Evolutionary conservation across 2,113 vertebrate species (phyloP).

Genomic region (Bubo scandiacus): DNA sequence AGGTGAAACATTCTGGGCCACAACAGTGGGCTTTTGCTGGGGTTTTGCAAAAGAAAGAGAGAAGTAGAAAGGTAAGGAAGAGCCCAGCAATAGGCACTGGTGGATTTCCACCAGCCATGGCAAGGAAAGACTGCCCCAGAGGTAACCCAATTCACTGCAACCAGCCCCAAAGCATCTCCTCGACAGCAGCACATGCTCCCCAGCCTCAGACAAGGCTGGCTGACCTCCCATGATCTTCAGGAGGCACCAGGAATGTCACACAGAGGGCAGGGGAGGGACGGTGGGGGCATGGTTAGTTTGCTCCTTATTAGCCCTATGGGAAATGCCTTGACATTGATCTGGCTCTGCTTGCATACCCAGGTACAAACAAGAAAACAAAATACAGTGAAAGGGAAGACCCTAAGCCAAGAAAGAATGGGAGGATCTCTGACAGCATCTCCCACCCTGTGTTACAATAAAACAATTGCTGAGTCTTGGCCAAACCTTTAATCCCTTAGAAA

Average conservation of each 20-base stretch:
- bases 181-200: rapidly evolving
- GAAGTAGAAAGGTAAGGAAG: neutral
- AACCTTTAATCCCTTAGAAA: neutral
- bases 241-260: neutral
- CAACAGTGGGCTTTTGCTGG: neutral
- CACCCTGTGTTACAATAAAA: neutral
- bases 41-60: neutral
- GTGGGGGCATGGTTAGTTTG: neutral
- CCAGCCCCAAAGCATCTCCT: neutral
- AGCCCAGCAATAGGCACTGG: neutral
- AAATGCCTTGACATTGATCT: neutral
- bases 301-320: neutral
- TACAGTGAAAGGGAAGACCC: neutral
- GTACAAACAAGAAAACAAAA: neutral
- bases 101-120: neutral
- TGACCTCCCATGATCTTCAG: rapidly evolving
- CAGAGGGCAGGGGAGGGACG: neutral
- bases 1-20: neutral
- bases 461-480: neutral
- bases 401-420: neutral
- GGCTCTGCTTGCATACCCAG: neutral
- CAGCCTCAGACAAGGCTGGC: neutral
- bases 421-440: neutral
- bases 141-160: neutral
- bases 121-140: neutral